Percentiles rank a stretch among this genome's conserved stretches.
Conservation (phyloP, 2,797 vertebrate genomes). For the Luscinia luscinia region DNA sequence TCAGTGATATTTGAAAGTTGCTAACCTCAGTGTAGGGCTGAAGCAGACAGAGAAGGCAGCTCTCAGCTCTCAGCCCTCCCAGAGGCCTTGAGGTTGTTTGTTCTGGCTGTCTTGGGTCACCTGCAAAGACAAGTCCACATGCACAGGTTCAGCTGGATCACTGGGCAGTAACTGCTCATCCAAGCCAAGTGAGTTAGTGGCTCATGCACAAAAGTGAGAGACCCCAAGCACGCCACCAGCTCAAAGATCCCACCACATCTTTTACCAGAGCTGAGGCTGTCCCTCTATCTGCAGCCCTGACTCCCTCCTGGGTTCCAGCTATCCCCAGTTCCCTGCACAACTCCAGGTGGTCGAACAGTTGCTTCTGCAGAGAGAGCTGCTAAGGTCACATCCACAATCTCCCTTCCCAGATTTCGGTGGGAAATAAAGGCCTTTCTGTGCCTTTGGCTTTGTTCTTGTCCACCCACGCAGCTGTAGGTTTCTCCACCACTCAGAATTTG, state of each 20-base stretch:
- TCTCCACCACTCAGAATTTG: background rate
- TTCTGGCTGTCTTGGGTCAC: background rate
- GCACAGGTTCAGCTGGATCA: rapidly evolving
- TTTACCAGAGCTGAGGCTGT: background rate
- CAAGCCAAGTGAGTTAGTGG: background rate
- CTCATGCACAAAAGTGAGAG: background rate
- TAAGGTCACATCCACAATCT: background rate
- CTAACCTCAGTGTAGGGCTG: conserved; percentile 1
- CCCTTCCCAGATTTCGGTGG: background rate
- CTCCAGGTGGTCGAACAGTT: rapidly evolving
- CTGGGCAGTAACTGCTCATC: background rate
- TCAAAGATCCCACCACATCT: rapidly evolving
- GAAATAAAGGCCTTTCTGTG: background rate
- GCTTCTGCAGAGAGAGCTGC: background rate
- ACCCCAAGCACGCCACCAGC: background rate
- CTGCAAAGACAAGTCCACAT: conserved; percentile 21
- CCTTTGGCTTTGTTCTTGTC: background rate
- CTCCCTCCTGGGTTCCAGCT: background rate
- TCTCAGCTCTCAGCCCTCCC: background rate
- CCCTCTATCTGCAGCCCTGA: background rate
- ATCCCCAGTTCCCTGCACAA: rapidly evolving
- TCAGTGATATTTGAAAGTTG: rapidly evolving
- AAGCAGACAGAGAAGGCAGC: background rate
- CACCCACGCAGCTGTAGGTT: background rate
- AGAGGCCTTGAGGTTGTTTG: background rate